These are phyloP conservation scores for Pterocles burchelli DNA, from an alignment of 2,113 vertebrate species.

Conservation along the genomic window DNA sequence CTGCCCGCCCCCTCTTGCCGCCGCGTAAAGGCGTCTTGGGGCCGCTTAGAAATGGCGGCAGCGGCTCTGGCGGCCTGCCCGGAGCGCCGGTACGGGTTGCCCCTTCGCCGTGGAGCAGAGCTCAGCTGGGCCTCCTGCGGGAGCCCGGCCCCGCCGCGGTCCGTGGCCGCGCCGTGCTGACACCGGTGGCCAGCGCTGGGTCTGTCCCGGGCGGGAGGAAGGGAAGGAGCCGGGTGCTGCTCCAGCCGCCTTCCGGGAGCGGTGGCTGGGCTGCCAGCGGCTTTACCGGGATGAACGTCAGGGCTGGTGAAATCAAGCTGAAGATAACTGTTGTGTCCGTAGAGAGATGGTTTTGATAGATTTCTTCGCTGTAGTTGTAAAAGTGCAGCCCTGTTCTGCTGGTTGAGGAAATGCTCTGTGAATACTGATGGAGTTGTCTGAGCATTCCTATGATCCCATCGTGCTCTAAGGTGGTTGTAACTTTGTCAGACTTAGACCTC, in stretches of 20 bases:
- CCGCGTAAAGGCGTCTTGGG: no score
- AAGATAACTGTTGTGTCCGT: neutral
- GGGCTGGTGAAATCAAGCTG: neutral
- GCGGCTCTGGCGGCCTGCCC: neutral
- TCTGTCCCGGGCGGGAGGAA: neutral
- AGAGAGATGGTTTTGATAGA: fast-evolving
- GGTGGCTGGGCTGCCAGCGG: neutral
- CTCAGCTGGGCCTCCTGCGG: neutral
- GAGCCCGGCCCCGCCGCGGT: no score
- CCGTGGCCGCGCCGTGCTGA: neutral
- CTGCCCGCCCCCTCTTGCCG: neutral
- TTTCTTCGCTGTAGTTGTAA: fast-evolving
- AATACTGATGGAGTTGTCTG: neutral
- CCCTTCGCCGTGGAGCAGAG: neutral
- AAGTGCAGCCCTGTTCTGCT: neutral
- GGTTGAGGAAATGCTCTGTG: neutral
- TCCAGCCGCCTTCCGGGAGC: neutral
- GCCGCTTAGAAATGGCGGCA: neutral
- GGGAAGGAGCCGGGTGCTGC: neutral
- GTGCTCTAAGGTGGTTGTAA: neutral
- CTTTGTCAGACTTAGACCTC: neutral
- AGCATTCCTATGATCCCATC: fast-evolving
- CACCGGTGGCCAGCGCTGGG: no score
- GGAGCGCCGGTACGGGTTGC: neutral
- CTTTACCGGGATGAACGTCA: neutral